These are phyloP conservation scores for Melanerpes formicivorus DNA, from an alignment of 2,113 vertebrate genomes.

Conservation along the genomic window DNA sequence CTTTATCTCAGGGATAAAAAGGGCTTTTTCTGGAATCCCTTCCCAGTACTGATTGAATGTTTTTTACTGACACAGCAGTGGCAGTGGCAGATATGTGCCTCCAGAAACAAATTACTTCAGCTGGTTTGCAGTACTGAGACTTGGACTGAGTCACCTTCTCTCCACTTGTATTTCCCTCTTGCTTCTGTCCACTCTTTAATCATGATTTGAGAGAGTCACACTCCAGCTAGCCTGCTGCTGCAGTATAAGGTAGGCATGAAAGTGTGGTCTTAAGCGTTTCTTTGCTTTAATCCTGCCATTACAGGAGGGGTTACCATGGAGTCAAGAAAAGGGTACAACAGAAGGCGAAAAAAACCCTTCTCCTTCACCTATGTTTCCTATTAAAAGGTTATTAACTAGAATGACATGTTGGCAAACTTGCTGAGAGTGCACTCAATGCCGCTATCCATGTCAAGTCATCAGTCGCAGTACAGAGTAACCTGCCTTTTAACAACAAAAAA, in stretches of 20 bases:
- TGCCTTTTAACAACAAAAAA: not conserved
- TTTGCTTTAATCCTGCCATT: rapidly evolving
- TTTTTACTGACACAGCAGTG: not conserved
- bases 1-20: not conserved
- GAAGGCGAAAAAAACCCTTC: not conserved
- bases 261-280: not conserved
- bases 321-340: not conserved
- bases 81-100: not conserved
- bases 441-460: not conserved
- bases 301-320: not conserved
- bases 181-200: not conserved
- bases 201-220: not conserved
- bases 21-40: not conserved
- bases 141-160: not conserved
- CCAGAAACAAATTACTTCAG: not conserved
- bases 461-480: not conserved
- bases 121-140: not conserved
- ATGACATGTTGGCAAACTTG: not conserved
- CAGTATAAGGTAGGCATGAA: not conserved
- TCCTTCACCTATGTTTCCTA: not conserved
- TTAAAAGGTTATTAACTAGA: not conserved
- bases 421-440: no score
- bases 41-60: not conserved
- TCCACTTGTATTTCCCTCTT: not conserved
- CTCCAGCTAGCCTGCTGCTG: not conserved